A percentile compares a stretch with the other conserved stretches of the same genome.
These are phyloP conservation scores for Meteorus cinctellus DNA, from an alignment of 2,888 invertebrate species.

Conservation along the genomic window DNA sequence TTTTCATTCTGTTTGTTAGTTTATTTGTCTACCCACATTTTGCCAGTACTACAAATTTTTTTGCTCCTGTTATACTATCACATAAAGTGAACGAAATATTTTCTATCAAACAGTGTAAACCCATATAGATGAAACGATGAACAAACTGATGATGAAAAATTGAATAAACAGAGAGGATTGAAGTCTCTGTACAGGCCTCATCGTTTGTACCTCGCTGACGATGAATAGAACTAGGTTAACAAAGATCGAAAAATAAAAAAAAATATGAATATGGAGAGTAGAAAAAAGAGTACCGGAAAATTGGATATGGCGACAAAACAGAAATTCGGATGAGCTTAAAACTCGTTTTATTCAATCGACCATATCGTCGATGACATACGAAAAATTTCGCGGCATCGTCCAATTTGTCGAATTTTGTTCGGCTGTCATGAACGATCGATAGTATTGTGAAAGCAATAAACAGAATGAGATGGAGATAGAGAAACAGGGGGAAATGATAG, in stretches of 20 bases:
- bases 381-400: conserved; percentile 42
- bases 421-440: conserved; percentile 34
- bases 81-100: background rate
- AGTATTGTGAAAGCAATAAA: conserved; percentile 33
- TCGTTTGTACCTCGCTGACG: conserved; percentile 35
- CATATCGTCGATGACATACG: conserved; percentile 39
- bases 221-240: conserved; percentile 5
- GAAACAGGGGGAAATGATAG: background rate
- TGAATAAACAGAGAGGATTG: background rate
- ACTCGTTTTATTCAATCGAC: conserved; percentile 44
- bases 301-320: conserved; percentile 40
- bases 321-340: conserved; percentile 43
- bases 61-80: background rate
- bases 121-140: background rate
- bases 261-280: conserved; percentile 14
- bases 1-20: background rate
- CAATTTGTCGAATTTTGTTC: conserved; percentile 37
- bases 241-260: conserved; percentile 33
- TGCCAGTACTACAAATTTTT: conserved; percentile 7
- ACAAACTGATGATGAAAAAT: background rate
- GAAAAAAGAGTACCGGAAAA: conserved; percentile 21
- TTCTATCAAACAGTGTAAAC: background rate
- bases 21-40: conserved; percentile 8
- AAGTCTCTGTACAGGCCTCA: background rate
- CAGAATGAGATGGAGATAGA: conserved; percentile 31